These are phyloP conservation scores for Limnephilus rhombicus DNA, from an alignment of 2,888 invertebrate species.

Conservation along the genomic window DNA sequence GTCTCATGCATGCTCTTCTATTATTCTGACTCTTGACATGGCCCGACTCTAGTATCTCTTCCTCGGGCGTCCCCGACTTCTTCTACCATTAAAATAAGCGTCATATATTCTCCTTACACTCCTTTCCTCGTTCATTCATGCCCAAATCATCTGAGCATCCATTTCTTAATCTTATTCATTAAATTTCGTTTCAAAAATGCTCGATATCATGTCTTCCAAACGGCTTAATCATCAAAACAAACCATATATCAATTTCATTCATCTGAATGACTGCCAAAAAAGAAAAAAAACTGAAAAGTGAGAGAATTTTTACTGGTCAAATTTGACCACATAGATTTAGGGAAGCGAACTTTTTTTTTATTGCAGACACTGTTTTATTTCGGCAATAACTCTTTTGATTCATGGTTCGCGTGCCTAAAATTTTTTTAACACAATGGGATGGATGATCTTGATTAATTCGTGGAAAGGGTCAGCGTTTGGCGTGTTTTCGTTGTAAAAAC, in stretches of 20 bases:
- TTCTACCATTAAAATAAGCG: too few relatives aligned
- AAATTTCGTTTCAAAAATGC: background rate
- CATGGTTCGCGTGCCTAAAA: background rate
- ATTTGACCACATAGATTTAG: background rate
- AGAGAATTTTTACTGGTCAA: background rate
- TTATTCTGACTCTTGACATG: too few relatives aligned
- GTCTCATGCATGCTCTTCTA: too few relatives aligned
- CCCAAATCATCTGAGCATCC: too few relatives aligned
- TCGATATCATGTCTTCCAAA: background rate
- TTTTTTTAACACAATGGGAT: background rate
- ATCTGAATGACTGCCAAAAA: background rate
- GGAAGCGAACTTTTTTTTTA: background rate
- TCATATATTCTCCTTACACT: too few relatives aligned
- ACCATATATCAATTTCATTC: background rate
- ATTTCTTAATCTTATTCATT: too few relatives aligned
- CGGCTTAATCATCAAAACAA: background rate
- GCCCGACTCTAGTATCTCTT: too few relatives aligned
- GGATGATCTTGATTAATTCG: slow-evolving; percentile 17
- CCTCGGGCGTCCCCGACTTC: too few relatives aligned
- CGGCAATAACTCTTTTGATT: slow-evolving; percentile 24
- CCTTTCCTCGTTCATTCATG: too few relatives aligned
- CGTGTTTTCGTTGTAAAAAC: slow-evolving; percentile 11
- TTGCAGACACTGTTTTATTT: slow-evolving; percentile 12
- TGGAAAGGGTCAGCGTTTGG: background rate
- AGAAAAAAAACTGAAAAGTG: background rate